Base-by-base conservation (phyloP, 2,113 vertebrate species). In the Candoia aspera region DNA sequence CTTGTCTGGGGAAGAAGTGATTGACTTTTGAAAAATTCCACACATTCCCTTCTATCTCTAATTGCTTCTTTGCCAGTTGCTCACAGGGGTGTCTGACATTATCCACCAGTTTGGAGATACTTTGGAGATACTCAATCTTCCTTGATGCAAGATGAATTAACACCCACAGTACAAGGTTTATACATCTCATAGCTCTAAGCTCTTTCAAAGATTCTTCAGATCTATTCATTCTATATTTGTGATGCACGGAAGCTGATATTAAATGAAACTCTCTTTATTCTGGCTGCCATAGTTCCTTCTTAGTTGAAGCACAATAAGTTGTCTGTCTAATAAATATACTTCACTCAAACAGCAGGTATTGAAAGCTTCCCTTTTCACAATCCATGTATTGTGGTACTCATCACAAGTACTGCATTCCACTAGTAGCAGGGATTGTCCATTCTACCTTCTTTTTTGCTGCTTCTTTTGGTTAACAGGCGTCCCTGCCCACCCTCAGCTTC, bases 401-500 rank as follows among this genome's bases (percentile, higher is more conserved):
- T 5, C 92, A 60, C 64, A 92, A 93, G 91, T 46, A 33, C 3
- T 64, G 26, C 26, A 88, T 33, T 93, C 21, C 8, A 60, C 62
- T 79, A n/a, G 24, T 58, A 57, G 12, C 68, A 85, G 13, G 3
- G 91, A 17, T 91, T 54, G 33, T 55, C 60, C 8, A 23, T 26
- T 91, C 0, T 2, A 26, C 0, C 0, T 0, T 2, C 46, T 17
- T 0, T 1, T 0, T 19, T 57, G 5, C 0, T 0, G 6, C 49
- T 6, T 12, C 26, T 33, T 1, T 84, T 1, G 12, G 4, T 87
- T 92, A 86, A 73, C 12, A 79, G 79, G 84, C 17, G 1, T 33
- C 92, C 42, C 58, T 89, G 92, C 29, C 2, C 86, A 53, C 26
- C 17, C n/a, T 87, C 19, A 54, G 12, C 29, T 96, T 96, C 92